These are phyloP conservation scores for Corella eumyota DNA, from an alignment of 23 tunicate species.

Conservation along the genomic window DNA sequence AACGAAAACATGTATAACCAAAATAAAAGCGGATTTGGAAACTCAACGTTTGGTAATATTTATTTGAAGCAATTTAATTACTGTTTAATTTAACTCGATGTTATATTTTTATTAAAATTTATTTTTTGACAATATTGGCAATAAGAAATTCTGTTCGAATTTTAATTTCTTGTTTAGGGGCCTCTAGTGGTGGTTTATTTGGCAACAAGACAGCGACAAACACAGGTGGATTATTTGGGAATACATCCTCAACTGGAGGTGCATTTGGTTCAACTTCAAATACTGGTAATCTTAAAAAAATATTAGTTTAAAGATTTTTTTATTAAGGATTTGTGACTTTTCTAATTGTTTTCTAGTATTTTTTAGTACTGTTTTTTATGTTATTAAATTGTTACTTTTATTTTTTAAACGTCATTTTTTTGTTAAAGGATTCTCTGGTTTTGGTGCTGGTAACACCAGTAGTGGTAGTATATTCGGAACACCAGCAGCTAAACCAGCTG, in stretches of 20 bases:
- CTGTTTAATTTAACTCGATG: no score
- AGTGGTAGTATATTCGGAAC: constrained; percentile 73
- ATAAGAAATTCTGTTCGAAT: constrained; percentile 1
- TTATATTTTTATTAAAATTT: no score
- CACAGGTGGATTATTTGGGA: constrained; percentile 49
- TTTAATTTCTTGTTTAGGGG: constrained; percentile 17
- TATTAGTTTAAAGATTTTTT: neutral
- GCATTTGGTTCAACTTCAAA: constrained; percentile 28
- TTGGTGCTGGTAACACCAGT: constrained; percentile 28
- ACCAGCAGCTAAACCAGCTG: constrained; percentile 46
- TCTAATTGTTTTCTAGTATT: constrained; percentile 2
- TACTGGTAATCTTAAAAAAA: constrained; percentile 9
- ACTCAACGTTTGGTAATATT: constrained; percentile 52
- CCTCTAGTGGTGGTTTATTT: constrained; percentile 45
- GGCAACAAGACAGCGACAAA: constrained; percentile 48
- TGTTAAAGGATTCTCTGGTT: constrained; percentile 7
- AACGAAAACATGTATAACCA: constrained; percentile 41
- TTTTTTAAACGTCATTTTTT: neutral
- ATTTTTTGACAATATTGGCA: no score
- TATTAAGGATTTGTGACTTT: neutral
- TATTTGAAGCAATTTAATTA: no score
- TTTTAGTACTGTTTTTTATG: neutral
- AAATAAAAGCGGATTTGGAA: constrained; percentile 67
- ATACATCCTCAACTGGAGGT: constrained; percentile 11
- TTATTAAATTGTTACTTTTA: neutral